Conservation (phyloP, 2,797 vertebrate genomes). For the Tragopan temminckii region DNA sequence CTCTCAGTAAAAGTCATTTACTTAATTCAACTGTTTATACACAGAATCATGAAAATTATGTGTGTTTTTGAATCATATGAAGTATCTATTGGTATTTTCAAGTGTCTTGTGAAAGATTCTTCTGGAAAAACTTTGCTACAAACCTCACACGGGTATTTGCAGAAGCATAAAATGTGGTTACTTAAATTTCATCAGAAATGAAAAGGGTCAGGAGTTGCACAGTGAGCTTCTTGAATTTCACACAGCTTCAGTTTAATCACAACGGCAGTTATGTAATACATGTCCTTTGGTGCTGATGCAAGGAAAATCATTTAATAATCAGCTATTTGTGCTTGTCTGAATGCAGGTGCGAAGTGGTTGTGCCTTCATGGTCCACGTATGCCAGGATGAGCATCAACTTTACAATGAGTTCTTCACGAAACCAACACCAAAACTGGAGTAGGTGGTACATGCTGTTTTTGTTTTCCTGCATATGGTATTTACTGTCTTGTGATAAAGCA, state of each 20-base stretch:
- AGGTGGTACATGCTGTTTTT: conserved; percentile 78
- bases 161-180: not conserved
- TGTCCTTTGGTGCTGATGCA: not conserved
- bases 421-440: conserved; percentile 93
- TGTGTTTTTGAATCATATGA: not conserved
- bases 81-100: not conserved
- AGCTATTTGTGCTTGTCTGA: conserved; percentile 15
- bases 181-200: not conserved
- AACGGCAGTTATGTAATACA: not conserved
- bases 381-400: conserved; percentile 97
- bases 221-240: not conserved
- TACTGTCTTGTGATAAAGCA: not conserved
- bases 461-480: conserved; percentile 1
- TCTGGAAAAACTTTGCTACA: not conserved
- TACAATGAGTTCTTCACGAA: conserved; percentile 97
- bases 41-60: not conserved
- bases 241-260: not conserved
- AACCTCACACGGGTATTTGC: not conserved
- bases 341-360: conserved; percentile 96
- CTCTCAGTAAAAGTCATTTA: not conserved
- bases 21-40: not conserved
- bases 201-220: not conserved
- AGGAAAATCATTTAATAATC: not conserved
- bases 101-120: not conserved
- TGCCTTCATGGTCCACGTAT: conserved; percentile 98